Evolutionary conservation across 1,140 invertebrate genomes (phyloP).

Genomic region (Polypedilum vanderplanki): DNA sequence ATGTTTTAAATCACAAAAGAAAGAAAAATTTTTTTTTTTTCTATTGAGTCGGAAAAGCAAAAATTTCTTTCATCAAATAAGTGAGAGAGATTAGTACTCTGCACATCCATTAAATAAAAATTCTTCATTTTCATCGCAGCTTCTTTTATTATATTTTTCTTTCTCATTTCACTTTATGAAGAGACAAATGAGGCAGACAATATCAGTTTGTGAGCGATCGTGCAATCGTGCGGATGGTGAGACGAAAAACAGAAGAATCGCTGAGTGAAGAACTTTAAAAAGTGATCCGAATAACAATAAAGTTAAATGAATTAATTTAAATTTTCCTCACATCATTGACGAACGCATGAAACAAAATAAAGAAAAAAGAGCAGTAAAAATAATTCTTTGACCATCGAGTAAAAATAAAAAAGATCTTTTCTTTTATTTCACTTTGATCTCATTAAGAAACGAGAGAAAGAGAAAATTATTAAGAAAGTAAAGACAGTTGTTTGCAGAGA

Average conservation of each 20-base stretch:
- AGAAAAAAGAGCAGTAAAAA: background rate
- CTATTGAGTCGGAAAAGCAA: background rate
- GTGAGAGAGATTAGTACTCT: background rate
- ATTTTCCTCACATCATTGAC: background rate
- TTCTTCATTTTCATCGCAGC: background rate
- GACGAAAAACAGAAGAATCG: no score
- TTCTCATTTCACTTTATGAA: no score
- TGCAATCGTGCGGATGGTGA: background rate
- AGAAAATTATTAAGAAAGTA: background rate
- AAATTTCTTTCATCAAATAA: background rate
- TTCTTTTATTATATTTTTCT: no score
- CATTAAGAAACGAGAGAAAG: background rate
- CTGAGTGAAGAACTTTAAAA: no score
- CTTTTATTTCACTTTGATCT: conserved; percentile 19
- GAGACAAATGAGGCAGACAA: background rate
- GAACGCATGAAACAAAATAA: background rate
- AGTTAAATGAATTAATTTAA: background rate
- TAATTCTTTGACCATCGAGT: background rate
- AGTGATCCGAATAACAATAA: background rate
- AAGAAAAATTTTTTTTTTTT: background rate
- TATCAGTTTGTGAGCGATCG: conserved; percentile 10
- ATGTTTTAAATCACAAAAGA: conserved; percentile 5
- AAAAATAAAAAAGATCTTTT: background rate
- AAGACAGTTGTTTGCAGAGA: background rate
- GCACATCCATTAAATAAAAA: background rate